Evolutionary conservation across 2,797 vertebrate species (phyloP).

Genomic region (Pterois miles): DNA sequence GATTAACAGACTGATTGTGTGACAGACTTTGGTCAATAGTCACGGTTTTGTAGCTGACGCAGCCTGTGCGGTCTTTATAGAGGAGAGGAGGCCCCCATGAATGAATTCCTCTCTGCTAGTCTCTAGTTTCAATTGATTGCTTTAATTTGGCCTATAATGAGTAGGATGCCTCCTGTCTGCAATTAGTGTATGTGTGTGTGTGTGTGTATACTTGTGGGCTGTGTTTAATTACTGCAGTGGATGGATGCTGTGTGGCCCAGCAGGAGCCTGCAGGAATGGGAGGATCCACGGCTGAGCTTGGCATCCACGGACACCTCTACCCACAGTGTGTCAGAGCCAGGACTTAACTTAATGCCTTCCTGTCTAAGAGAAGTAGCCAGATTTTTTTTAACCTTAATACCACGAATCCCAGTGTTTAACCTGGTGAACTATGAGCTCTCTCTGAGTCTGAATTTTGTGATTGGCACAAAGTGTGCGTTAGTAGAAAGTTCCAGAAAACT

Average conservation of each 20-base stretch:
- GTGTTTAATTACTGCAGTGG: conserved; percentile 79
- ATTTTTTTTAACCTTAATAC: conserved; percentile 26
- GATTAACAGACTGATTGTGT: conserved; percentile 58
- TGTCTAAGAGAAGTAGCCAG: conserved; percentile 24
- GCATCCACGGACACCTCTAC: conserved; percentile 53
- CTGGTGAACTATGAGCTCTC: conserved; percentile 16
- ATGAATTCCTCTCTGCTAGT: conserved; percentile 71
- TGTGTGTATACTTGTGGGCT: conserved; percentile 50
- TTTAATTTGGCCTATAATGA: conserved; percentile 78
- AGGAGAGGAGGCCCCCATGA: conserved; percentile 52
- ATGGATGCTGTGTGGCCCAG: conserved; percentile 67
- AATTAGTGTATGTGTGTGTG: conserved; percentile 62
- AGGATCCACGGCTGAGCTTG: conserved; percentile 57
- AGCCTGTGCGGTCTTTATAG: conserved; percentile 53
- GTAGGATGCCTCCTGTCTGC: conserved; percentile 64
- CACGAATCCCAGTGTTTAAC: conserved; percentile 41
- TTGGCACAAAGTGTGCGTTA: background rate
- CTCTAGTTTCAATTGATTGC: conserved; percentile 76
- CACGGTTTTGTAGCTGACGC: conserved; percentile 54
- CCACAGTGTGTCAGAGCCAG: conserved; percentile 35
- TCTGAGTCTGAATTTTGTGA: conserved; percentile 10
- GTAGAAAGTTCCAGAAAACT: conserved; percentile 4
- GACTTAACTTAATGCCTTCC: conserved; percentile 44
- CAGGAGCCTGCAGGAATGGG: conserved; percentile 56
- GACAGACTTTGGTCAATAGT: conserved; percentile 42